These are phyloP conservation scores for Drosophila paulistorum DNA, from an alignment of 1,140 invertebrate genomes.

Conservation along the genomic window DNA sequence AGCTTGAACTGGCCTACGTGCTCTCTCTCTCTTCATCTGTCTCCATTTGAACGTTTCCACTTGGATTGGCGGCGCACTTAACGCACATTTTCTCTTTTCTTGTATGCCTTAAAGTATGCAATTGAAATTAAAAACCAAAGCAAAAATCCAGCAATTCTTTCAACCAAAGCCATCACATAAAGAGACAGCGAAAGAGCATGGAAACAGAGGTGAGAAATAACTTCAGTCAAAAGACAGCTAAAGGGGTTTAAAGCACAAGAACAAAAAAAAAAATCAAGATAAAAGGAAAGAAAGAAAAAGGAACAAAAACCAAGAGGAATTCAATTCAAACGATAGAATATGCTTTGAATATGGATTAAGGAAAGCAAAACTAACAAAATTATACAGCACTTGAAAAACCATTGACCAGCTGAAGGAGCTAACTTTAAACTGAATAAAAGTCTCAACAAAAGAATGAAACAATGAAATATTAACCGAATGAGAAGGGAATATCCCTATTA, in stretches of 20 bases:
- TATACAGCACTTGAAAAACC: too few species aligned
- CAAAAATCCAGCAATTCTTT: not conserved
- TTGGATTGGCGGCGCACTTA: conserved; percentile 15
- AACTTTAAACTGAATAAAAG: too few species aligned
- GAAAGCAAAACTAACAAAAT: not conserved
- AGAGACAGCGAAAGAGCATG: not conserved
- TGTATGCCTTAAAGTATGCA: conserved; percentile 18
- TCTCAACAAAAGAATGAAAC: too few species aligned
- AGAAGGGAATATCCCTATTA: too few species aligned
- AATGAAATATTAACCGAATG: too few species aligned
- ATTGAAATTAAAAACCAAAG: conserved; percentile 1
- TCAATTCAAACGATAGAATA: conserved; percentile 3
- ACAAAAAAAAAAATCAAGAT: not conserved
- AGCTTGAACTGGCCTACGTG: conserved; percentile 18
- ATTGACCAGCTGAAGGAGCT: too few species aligned
- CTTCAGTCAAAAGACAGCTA: conserved; percentile 21
- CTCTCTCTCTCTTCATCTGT: not conserved
- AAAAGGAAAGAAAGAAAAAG: not conserved
- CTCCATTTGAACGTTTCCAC: conserved; percentile 9
- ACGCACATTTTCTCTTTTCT: conserved; percentile 10
- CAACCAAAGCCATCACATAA: not conserved
- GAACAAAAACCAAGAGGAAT: not conserved
- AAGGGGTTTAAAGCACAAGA: conserved; percentile 17
- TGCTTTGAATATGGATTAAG: not conserved
- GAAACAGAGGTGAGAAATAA: conserved; percentile 44